Base-by-base conservation (phyloP, 1,140 invertebrate species). In the Drosophila pallidifrons region DNA sequence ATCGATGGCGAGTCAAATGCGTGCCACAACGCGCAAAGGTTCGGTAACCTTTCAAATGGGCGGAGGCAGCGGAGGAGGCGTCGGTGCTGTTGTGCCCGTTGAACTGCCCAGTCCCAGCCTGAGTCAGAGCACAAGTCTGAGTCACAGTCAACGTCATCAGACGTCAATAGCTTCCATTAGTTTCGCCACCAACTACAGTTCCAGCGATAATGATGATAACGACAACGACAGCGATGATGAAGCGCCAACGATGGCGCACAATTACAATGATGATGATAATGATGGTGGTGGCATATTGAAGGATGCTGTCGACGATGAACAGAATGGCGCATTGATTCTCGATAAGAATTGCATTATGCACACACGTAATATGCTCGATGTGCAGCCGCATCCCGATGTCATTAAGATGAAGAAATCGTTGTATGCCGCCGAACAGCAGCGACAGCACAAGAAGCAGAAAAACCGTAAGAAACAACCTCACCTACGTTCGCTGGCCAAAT, bases 331-430 rank as follows among this genome's bases (percentile, higher is more conserved):
- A 1, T 58, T 72, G 15, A 51, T 79, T 2, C 82, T 38, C 1
- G 35, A 87, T 7, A 72, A 82, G 67, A 87, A 87, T 46, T 77
- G 69, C 3, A 82, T 92, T 46, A 13, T 92, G 55, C 52, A 78
- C 6, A 70, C 81, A 6, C 72, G 91, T 0, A 83, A 90, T 1
- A 82, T 92, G 77, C 80, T 71, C 20, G 91, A 92, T 16, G 85
- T 92, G 0, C 86, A 92, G 25, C 91, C 88, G 0, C 82, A 92
- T 66, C 86, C 91, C 47, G 89, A 91, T 60, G 91, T 92, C 11
- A 87, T 92, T 7, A 78, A 91, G 58, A 90, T 91, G 91, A 87
- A 92, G 32, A 41, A 86, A 38, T 45, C 67, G 13, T 30, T 90
- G 68, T 68, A 76, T 5, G 76, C 63, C 16, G 58, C 63, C 30